Percentiles rank a stretch among this genome's conserved stretches.
These are phyloP conservation scores for Cotesia typhae DNA, from an alignment of 1,140 invertebrate genomes.

Conservation along the genomic window DNA sequence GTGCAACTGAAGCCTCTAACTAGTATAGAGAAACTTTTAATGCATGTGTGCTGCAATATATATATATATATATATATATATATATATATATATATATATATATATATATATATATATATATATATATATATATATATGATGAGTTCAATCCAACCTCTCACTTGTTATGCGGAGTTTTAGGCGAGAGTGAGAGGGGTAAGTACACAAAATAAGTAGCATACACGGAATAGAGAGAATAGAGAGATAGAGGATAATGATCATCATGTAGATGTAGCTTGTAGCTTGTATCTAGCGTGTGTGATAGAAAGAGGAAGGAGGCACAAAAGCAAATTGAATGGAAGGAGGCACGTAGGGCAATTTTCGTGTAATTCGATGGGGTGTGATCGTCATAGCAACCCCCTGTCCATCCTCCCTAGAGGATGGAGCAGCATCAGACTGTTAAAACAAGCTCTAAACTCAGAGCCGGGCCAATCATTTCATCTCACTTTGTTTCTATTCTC, in stretches of 20 bases:
- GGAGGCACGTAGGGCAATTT: conserved; percentile 61
- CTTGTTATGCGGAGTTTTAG: neutral
- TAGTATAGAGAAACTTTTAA: neutral
- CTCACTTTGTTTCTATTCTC: conserved; percentile 28
- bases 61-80: neutral
- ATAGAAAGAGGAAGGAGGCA: conserved; percentile 16
- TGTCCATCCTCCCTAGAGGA: conserved; percentile 52
- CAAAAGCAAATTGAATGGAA: conserved; percentile 43
- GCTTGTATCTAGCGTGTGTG: neutral
- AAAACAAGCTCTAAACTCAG: conserved; percentile 60
- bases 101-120: neutral
- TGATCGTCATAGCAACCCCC: conserved; percentile 66
- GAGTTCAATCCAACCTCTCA: neutral
- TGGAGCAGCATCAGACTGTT: conserved; percentile 53
- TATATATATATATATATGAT: neutral
- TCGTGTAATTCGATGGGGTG: conserved; percentile 65
- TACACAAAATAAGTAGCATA: too few relatives aligned
- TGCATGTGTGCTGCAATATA: neutral
- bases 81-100: too few relatives aligned
- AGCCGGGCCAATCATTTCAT: conserved; percentile 35
- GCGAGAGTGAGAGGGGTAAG: neutral
- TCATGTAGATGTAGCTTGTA: neutral
- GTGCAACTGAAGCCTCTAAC: neutral
- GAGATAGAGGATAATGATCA: conserved; percentile 2
- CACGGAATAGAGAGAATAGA: neutral